Evolutionary conservation across 2,797 vertebrate genomes (phyloP).

Genomic region (Pseudocheirus occidentalis): DNA sequence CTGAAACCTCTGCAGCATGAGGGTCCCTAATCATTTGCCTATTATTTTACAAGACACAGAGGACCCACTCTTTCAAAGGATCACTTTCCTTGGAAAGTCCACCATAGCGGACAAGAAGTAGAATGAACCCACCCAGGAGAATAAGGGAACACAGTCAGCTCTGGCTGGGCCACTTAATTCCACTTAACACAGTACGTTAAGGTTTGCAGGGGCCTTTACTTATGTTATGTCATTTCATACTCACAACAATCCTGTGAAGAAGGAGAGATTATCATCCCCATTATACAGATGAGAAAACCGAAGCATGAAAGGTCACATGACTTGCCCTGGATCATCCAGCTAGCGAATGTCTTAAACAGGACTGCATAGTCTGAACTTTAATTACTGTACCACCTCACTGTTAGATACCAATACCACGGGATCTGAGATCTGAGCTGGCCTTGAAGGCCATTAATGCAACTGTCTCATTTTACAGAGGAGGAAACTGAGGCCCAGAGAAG

Average conservation of each 20-base stretch:
- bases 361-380: background rate
- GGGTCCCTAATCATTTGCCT: slow-evolving; percentile 39
- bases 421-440: background rate
- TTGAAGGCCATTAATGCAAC: background rate
- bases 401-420: background rate
- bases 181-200: background rate
- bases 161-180: background rate
- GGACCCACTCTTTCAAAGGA: background rate
- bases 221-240: background rate
- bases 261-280: background rate
- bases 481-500: background rate
- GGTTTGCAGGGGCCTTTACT: background rate
- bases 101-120: background rate
- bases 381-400: background rate
- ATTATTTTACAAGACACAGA: slow-evolving; percentile 32
- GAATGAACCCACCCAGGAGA: background rate
- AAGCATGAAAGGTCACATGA: background rate
- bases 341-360: background rate
- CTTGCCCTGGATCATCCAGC: background rate
- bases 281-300: background rate
- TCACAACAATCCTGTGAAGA: background rate
- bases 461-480: background rate
- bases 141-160: background rate
- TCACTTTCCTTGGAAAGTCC: slow-evolving; percentile 5
- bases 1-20: slow-evolving; percentile 1